Evolutionary conservation across 35 echinoderm and acorn worm species (phyloP), one percentile per base, ranked within the genome.

Genomic region (Apostichopus japonicus): DNA sequence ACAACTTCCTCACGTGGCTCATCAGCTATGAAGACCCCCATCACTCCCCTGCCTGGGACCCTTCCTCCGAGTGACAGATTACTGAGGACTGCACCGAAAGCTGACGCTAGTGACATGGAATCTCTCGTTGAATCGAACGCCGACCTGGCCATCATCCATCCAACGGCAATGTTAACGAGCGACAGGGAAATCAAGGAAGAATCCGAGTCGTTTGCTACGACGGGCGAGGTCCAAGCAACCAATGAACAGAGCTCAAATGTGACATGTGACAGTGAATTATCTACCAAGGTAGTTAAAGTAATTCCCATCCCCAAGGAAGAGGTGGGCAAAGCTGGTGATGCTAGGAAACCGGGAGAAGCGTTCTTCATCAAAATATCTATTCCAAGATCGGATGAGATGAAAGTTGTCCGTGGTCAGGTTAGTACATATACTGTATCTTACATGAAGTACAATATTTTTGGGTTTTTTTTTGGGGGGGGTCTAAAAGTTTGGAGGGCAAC

Each of bases 301-400:
- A 25, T 78, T 19, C 56, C 53, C 79, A 55, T 91, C 72, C 16
- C 17, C 15, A 77, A 22, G 54, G 57, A 44, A 14, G 56, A 81
- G 77, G 91, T 82, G 15, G 78, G 79, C 23, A 79, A 59, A 67
- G 77, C 25, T 55, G 61, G 55, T 15, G 61, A 82, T 54, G 24
- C 63, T 11, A 90, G 67, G 19, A 70, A 73, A 77, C 65, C 24
- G n/a, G 14, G 14, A n/a, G 80, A 84, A 17, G 79, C 91, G 15
- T 11, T 92, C 17, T 81, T 82, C 11, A 82, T 92, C 78, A 62
- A 92, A 16, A 53, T 92, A 10, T 92, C 91, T 70, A 67, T 92
- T 67, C 79, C 91, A n/a, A 81, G 22, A 58, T 82, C 57, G 7
- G 77, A 92, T 65, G 80, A 92, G 56, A 21, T 92, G 56, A 81